These are phyloP conservation scores for Salminus brasiliensis DNA, from an alignment of 2,113 vertebrate genomes.

Conservation along the genomic window DNA sequence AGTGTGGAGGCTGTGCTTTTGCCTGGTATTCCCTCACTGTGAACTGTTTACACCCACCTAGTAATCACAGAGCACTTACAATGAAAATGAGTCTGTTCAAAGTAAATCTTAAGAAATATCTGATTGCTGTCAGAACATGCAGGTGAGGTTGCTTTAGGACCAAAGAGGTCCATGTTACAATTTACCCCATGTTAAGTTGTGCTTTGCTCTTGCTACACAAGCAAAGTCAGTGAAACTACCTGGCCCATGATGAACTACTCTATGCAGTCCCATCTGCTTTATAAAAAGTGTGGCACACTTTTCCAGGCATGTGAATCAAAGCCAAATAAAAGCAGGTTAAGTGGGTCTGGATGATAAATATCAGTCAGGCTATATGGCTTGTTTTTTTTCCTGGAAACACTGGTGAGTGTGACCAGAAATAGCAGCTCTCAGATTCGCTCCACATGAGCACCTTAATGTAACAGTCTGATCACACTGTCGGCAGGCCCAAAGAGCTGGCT, in stretches of 20 bases:
- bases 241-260: background rate
- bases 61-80: too few relatives aligned
- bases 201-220: too few relatives aligned
- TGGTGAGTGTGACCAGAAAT: slow-evolving; percentile 35
- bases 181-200: too few relatives aligned
- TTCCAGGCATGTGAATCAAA: background rate
- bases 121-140: too few relatives aligned
- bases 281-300: background rate
- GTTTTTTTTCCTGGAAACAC: slow-evolving; percentile 23
- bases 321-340: slow-evolving; percentile 26
- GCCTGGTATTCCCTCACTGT: too few relatives aligned
- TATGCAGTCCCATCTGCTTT: background rate
- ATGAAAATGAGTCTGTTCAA: too few relatives aligned
- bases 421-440: slow-evolving; percentile 26
- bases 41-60: too few relatives aligned
- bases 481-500: slow-evolving; percentile 5
- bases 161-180: too few relatives aligned
- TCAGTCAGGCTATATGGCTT: background rate
- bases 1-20: too few relatives aligned
- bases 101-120: too few relatives aligned
- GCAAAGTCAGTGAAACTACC: background rate
- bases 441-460: background rate
- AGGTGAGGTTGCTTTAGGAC: too few relatives aligned
- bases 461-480: background rate
- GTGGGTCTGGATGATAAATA: slow-evolving; percentile 30